Conservation (phyloP, 2,888 invertebrate species). For the Drosophila neonasuta region DNA sequence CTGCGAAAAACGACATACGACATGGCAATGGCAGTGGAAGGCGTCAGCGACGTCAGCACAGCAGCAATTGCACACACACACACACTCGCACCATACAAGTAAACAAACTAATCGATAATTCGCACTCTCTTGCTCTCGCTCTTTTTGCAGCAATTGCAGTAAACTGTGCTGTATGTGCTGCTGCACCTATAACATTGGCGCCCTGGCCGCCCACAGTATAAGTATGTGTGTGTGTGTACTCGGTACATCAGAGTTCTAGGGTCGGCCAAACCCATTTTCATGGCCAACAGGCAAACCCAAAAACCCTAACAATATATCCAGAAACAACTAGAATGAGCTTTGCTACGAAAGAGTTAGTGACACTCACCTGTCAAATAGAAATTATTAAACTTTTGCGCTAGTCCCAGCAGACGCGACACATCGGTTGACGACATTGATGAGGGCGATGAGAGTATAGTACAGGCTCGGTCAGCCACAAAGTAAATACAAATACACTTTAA, state of each 20-base stretch:
- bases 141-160: constrained; percentile 48
- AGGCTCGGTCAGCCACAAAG: constrained; percentile 42
- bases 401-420: constrained; percentile 87
- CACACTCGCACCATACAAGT: constrained; percentile 28
- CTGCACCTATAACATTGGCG: constrained; percentile 55
- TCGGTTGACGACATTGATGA: constrained; percentile 80
- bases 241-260: constrained; percentile 19
- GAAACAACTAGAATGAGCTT: constrained; percentile 10
- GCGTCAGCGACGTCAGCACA: constrained; percentile 33
- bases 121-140: constrained; percentile 45
- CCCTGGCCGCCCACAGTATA: constrained; percentile 48
- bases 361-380: constrained; percentile 93
- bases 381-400: constrained; percentile 94
- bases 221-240: constrained; percentile 14
- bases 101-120: constrained; percentile 68
- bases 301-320: not conserved
- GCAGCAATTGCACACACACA: constrained; percentile 17
- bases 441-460: constrained; percentile 33
- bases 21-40: constrained; percentile 39
- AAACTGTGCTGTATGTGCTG: constrained; percentile 39
- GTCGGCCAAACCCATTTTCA: constrained; percentile 59
- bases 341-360: constrained; percentile 81
- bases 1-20: constrained; percentile 29
- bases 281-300: constrained; percentile 30
- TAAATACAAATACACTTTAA: constrained; percentile 54